phyloP scores from a whole-genome alignment of 1,140 invertebrate genomes.

The Calosoma granatense region DNA sequence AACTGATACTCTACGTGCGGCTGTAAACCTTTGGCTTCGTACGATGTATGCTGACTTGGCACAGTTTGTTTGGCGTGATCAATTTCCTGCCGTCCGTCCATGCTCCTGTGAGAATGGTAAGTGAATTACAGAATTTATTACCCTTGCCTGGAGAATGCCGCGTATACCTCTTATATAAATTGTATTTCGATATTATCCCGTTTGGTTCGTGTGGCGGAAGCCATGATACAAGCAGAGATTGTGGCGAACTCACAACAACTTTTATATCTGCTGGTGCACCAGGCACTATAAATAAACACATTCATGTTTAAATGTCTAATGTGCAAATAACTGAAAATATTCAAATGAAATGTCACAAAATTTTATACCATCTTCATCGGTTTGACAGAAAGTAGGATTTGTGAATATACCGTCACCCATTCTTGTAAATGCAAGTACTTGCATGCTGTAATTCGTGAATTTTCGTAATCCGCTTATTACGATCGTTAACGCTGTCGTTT shows the following conservation, averaged over 20 bases:
- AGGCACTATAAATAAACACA: conserved; percentile 48
- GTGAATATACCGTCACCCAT: conserved; percentile 69
- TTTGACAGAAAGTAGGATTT: conserved; percentile 60
- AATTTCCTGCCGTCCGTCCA: conserved; percentile 55
- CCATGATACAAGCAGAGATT: conserved; percentile 72
- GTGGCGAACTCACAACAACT: conserved; percentile 62
- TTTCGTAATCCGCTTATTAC: conserved; percentile 58
- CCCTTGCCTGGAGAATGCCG: neutral
- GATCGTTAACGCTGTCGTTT: conserved; percentile 56
- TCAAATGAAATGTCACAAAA: neutral
- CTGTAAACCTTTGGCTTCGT: conserved; percentile 57
- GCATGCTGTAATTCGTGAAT: conserved; percentile 79
- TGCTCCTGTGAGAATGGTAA: conserved; percentile 35
- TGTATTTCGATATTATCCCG: conserved; percentile 70
- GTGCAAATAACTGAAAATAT: neutral
- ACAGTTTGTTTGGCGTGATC: conserved; percentile 56
- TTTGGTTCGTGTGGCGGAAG: conserved; percentile 64
- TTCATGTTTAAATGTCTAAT: neutral
- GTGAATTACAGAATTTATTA: conserved; percentile 2
- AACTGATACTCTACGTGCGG: conserved; percentile 71
- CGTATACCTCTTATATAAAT: conserved; percentile 57
- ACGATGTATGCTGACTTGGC: conserved; percentile 48
- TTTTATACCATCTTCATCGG: conserved; percentile 66
- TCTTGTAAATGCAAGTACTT: conserved; percentile 70
- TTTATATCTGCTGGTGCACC: conserved; percentile 72